Conservation (phyloP, 1,140 invertebrate genomes). For the Gryllus bimaculatus region DNA sequence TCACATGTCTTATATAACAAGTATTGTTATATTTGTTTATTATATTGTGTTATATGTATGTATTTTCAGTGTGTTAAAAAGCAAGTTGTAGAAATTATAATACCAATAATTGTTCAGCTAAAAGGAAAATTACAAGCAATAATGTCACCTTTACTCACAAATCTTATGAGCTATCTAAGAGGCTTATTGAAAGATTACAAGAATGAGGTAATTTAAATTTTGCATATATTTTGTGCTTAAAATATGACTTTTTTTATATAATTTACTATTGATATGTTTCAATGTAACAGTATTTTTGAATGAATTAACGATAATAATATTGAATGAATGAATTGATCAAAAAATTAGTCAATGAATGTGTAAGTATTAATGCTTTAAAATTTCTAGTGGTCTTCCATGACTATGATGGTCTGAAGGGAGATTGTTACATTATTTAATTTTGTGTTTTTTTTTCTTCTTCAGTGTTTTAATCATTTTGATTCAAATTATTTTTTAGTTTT, state of each 20-base stretch:
- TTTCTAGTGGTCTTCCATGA: too few species aligned
- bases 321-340: too few species aligned
- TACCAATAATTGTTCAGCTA: slow-evolving; percentile 39
- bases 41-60: background rate
- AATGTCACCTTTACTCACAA: slow-evolving; percentile 28
- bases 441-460: too few species aligned
- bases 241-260: slow-evolving; percentile 28
- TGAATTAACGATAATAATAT: too few species aligned
- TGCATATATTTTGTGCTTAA: slow-evolving; percentile 32
- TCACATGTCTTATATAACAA: background rate
- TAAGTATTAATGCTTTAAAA: too few species aligned
- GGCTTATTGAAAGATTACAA: slow-evolving; percentile 46
- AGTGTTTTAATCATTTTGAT: too few species aligned
- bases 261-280: background rate
- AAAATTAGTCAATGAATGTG: too few species aligned
- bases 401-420: too few species aligned
- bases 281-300: too few species aligned
- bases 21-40: background rate
- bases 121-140: slow-evolving; percentile 35
- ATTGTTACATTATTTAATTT: too few species aligned
- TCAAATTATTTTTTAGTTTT: too few species aligned
- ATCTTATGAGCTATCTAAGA: slow-evolving; percentile 34
- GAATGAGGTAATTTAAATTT: slow-evolving; percentile 35
- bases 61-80: slow-evolving; percentile 30
- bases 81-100: slow-evolving; percentile 41